These are phyloP conservation scores for Chrysoperla carnea DNA, from an alignment of 1,140 invertebrate species.

Conservation along the genomic window DNA sequence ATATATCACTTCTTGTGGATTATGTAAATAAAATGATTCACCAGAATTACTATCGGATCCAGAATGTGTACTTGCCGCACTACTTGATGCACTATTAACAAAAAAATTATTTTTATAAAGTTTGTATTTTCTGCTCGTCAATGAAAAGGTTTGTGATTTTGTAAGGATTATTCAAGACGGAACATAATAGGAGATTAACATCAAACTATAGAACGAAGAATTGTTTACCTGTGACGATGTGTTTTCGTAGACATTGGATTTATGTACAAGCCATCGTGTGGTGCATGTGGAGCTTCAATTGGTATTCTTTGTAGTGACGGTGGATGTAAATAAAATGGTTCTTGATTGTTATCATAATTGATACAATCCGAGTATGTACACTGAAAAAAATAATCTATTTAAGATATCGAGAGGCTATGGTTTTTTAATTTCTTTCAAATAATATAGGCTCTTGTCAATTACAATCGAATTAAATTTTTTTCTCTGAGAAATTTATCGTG, in stretches of 20 bases:
- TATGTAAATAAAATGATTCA: slow-evolving; percentile 70
- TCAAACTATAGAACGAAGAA: too few species aligned
- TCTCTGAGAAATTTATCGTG: too few species aligned
- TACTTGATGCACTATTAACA: slow-evolving; percentile 12
- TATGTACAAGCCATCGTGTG: slow-evolving; percentile 60
- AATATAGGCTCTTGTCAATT: too few species aligned
- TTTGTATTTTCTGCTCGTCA: slow-evolving; percentile 14
- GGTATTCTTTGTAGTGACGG: slow-evolving; percentile 23
- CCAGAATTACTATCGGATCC: slow-evolving; percentile 18
- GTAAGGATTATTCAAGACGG: too few species aligned
- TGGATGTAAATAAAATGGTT: slow-evolving; percentile 57
- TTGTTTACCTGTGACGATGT: slow-evolving; percentile 19
- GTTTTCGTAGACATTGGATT: slow-evolving; percentile 48
- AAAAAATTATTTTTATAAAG: slow-evolving; percentile 14
- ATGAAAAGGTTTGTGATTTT: too few species aligned
- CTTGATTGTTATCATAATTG: slow-evolving; percentile 27
- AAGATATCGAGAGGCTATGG: too few species aligned
- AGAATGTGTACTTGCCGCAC: slow-evolving; percentile 11
- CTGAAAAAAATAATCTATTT: slow-evolving; percentile 25
- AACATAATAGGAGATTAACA: too few species aligned
- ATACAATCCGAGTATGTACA: slow-evolving; percentile 31
- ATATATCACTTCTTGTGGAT: slow-evolving; percentile 54
- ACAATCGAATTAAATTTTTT: too few species aligned
- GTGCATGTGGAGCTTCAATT: slow-evolving; percentile 28
- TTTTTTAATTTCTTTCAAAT: too few species aligned